Evolutionary conservation across 2,888 invertebrate species (phyloP).

Genomic region (Megaustenia siamemsis): DNA sequence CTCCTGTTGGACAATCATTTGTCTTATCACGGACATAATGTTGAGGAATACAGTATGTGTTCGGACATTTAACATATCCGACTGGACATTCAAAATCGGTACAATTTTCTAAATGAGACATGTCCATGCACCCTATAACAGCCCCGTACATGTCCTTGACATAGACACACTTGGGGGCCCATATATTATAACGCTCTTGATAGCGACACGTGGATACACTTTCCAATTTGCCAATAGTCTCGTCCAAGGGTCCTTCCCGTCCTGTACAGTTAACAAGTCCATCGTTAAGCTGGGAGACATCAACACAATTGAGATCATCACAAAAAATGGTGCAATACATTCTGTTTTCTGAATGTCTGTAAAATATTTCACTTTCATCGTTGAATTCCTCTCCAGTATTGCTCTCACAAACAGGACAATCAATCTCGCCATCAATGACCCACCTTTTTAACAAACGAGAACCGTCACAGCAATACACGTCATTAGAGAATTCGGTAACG

Average conservation of each 20-base stretch:
- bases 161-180: slow-evolving; percentile 33
- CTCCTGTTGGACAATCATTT: not conserved
- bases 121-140: slow-evolving; percentile 4
- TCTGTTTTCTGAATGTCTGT: not conserved
- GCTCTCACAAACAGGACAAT: not conserved
- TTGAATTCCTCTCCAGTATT: not conserved
- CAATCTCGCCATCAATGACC: slow-evolving; percentile 24
- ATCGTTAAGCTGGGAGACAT: not conserved
- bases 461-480: not conserved
- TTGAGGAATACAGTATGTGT: slow-evolving; percentile 23
- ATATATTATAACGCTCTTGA: not conserved
- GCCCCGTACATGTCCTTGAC: slow-evolving; percentile 9
- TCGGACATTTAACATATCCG: slow-evolving; percentile 19
- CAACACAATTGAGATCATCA: slow-evolving; percentile 18
- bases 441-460: slow-evolving; percentile 2
- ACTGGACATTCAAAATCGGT: not conserved
- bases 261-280: slow-evolving; percentile 21
- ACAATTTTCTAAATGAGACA: slow-evolving; percentile 30
- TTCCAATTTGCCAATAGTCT: slow-evolving; percentile 9
- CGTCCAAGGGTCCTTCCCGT: slow-evolving; percentile 31
- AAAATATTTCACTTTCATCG: not conserved
- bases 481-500: not conserved
- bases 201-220: not conserved
- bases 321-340: slow-evolving; percentile 14
- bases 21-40: not conserved